Base-by-base conservation (phyloP, 1,140 invertebrate species). In the Brachystomella parvula region DNA sequence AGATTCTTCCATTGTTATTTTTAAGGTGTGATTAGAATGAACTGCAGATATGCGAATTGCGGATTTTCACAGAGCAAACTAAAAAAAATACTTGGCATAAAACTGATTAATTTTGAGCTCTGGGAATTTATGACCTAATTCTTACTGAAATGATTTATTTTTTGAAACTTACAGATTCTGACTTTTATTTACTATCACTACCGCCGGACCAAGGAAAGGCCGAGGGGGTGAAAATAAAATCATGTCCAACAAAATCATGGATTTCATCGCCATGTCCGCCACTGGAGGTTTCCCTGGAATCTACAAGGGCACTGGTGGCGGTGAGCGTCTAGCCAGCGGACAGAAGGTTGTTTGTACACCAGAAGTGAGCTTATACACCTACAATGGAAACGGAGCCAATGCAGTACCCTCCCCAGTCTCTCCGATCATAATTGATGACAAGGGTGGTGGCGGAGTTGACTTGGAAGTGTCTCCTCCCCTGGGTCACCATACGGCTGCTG, bases 301-400 rank as follows among this genome's bases (percentile, higher is more conserved):
- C 29, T 67, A 59, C 57, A 67, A 63, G 44, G 59, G 29, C 33
- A 31, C 53, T 31, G 56, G 35, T 19, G 47, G 30, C 31, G 28
- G 29, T 30, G 49, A 62, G 24, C 47, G 64, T 19, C 33, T 61
- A 35, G 21, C 29, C 26, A 59, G 53, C 28, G 67, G 67, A 19
- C 72, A 73, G 59, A 71, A 71, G 53, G 68, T 74, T 29, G 66
- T 74, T 29, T 74, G 73, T 44, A 74, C 73, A 61, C 73, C 73
- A 24, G 73, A 74, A 73, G 73, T 74, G 56, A 72, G 70, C 64
- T 66, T 74, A 64, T 74, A 74, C 58, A 69, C 68, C 44, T 74
- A 74, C 65, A 53, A 62, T 33, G 49, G 58, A 47, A 44, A 21
- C 57, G 65, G 29, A 30, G 9, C 49, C 49, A 61, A 44, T 19